Percentiles rank a stretch among this genome's conserved stretches.
Evolutionary conservation across 1,140 invertebrate species (phyloP).

Genomic region (Physella acuta): DNA sequence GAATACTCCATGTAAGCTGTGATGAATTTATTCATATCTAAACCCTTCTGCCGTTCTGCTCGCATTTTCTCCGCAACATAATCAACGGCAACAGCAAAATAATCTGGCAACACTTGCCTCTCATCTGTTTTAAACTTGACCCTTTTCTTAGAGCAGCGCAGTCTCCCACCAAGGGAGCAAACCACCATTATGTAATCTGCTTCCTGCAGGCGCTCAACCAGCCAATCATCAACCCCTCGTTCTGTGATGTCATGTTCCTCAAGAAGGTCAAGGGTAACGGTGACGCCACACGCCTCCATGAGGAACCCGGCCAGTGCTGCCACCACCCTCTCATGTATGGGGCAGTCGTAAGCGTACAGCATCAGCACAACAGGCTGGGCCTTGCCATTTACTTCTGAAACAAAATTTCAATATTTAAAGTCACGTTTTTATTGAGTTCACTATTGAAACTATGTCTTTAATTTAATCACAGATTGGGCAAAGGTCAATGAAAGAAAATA

Average conservation of each 20-base stretch:
- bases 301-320: slow-evolving; percentile 47
- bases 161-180: slow-evolving; percentile 51
- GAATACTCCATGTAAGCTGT: slow-evolving; percentile 52
- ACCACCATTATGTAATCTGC: slow-evolving; percentile 52
- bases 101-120: slow-evolving; percentile 44
- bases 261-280: slow-evolving; percentile 50
- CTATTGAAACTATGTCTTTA: no score
- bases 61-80: slow-evolving; percentile 55
- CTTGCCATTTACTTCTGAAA: slow-evolving; percentile 51
- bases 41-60: slow-evolving; percentile 46
- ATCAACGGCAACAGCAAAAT: slow-evolving; percentile 54
- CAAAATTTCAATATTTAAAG: no score
- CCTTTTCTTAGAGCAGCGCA: slow-evolving; percentile 51
- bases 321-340: slow-evolving; percentile 50
- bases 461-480: no score
- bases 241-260: slow-evolving; percentile 50
- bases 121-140: slow-evolving; percentile 42
- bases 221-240: slow-evolving; percentile 48
- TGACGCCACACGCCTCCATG: slow-evolving; percentile 51
- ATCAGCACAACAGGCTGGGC: slow-evolving; percentile 45
- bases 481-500: no score
- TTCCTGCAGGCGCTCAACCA: slow-evolving; percentile 49
- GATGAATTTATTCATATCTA: slow-evolving; percentile 46
- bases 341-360: slow-evolving; percentile 51
- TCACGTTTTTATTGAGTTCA: no score